Conservation (phyloP, 2,888 invertebrate species). For the Ophioninae sp. region DNA sequence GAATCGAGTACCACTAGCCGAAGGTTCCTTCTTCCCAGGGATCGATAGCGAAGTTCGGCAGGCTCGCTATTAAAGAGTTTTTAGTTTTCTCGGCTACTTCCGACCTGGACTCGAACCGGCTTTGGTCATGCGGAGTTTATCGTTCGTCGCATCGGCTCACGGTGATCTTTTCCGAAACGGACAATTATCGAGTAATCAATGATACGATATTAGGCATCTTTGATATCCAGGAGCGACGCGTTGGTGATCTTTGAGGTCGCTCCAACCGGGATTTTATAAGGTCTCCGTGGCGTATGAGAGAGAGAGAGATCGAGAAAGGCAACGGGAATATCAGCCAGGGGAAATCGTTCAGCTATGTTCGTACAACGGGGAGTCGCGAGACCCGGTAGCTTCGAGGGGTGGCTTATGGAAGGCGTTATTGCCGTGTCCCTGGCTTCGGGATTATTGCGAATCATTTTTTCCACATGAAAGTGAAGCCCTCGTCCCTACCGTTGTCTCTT, state of each 20-base stretch:
- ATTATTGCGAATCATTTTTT: conserved; percentile 78
- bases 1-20: conserved; percentile 27
- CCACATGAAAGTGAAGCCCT: conserved; percentile 75
- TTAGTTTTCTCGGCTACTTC: conserved; percentile 9
- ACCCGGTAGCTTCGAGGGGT: conserved; percentile 65
- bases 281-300: not conserved
- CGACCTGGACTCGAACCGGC: conserved; percentile 29
- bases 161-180: not conserved
- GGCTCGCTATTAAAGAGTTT: conserved; percentile 47
- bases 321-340: conserved; percentile 17
- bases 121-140: conserved; percentile 25
- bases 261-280: not conserved
- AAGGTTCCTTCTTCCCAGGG: not conserved
- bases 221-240: not conserved
- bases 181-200: not conserved
- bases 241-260: not conserved
- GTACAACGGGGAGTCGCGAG: conserved; percentile 28
- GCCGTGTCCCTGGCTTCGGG: conserved; percentile 76
- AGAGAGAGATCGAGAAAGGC: conserved; percentile 35
- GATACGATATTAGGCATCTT: not conserved
- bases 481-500: conserved; percentile 17
- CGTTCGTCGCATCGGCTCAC: not conserved
- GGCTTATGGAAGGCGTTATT: conserved; percentile 75
- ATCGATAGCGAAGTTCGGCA: conserved; percentile 16
- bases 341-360: conserved; percentile 29